Percentiles rank a stretch among this genome's conserved stretches.
Evolutionary conservation across 2,113 vertebrate genomes (phyloP).

Genomic region (Anguilla japonica): DNA sequence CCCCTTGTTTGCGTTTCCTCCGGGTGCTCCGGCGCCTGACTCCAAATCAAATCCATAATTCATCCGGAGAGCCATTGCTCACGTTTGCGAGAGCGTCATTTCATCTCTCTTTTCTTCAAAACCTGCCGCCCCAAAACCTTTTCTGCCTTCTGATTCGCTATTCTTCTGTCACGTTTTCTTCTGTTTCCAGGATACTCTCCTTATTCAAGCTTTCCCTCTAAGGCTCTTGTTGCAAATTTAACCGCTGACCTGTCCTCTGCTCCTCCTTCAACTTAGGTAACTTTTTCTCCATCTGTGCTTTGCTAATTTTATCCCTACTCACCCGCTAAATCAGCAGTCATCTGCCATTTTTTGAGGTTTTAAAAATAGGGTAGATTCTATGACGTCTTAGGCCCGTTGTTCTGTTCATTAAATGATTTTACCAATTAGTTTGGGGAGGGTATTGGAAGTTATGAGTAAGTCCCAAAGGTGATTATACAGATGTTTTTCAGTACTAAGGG

Average conservation of each 20-base stretch:
- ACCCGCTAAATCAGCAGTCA: not conserved
- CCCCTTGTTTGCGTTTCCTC: too few relatives aligned
- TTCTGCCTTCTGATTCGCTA: conserved; percentile 36
- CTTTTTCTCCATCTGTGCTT: conserved; percentile 48
- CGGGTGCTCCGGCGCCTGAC: not conserved
- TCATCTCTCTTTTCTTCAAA: not conserved
- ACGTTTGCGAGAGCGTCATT: not conserved
- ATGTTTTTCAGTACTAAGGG: not conserved
- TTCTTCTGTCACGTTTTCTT: conserved; percentile 60
- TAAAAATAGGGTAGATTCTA: not conserved
- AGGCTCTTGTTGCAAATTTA: conserved; percentile 82
- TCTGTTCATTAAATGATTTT: not conserved
- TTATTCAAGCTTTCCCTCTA: conserved; percentile 86
- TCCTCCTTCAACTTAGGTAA: conserved; percentile 87
- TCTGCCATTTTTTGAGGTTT: not conserved
- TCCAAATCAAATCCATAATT: not conserved
- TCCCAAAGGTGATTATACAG: not conserved
- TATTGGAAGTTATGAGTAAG: not conserved
- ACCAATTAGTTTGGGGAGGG: not conserved
- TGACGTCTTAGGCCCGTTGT: not conserved
- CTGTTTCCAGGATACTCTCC: conserved; percentile 85
- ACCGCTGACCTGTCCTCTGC: conserved; percentile 81
- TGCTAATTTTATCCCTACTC: not conserved
- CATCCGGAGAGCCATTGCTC: not conserved
- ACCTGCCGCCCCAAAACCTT: conserved; percentile 14